phyloP scores from a whole-genome alignment of 2,888 invertebrate genomes.

The Andricus curvator region DNA sequence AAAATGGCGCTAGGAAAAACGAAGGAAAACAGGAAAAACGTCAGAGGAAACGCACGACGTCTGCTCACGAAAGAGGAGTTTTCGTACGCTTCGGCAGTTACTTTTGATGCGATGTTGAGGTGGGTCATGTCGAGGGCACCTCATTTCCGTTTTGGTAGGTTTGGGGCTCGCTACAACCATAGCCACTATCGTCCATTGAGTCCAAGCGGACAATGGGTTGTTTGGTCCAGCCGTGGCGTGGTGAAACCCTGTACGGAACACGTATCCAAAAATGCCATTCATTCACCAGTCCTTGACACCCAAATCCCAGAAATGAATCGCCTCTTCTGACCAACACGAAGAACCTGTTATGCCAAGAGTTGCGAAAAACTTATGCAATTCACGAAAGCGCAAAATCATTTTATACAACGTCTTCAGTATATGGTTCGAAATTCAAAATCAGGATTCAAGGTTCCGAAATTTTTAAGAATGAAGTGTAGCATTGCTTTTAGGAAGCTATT shows the following conservation, averaged over 20 bases:
- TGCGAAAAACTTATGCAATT: neutral
- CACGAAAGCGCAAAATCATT: neutral
- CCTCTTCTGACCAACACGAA: neutral
- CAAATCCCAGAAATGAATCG: constrained; percentile 17
- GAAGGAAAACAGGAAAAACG: constrained; percentile 8
- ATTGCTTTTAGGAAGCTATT: too few relatives aligned
- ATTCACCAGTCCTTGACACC: neutral
- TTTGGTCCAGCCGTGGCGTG: constrained; percentile 23
- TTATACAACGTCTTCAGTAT: neutral
- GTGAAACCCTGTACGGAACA: constrained; percentile 30
- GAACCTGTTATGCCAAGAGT: constrained; percentile 6
- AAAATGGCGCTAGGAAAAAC: constrained; percentile 30
- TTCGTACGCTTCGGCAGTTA: constrained; percentile 26
- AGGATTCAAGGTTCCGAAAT: neutral
- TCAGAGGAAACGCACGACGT: neutral
- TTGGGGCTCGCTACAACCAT: constrained; percentile 14
- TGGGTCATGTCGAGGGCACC: constrained; percentile 37
- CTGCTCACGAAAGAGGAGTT: constrained; percentile 11
- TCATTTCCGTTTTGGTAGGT: constrained; percentile 37
- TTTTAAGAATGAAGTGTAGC: too few relatives aligned
- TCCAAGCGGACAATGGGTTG: constrained; percentile 37
- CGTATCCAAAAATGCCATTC: constrained; percentile 32
- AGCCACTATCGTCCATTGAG: constrained; percentile 35
- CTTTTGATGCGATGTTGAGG: constrained; percentile 31
- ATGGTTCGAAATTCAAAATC: neutral